Evolutionary conservation across 2,113 vertebrate species (phyloP), one percentile per base, ranked within the genome.

Genomic region (Rhea americana): DNA sequence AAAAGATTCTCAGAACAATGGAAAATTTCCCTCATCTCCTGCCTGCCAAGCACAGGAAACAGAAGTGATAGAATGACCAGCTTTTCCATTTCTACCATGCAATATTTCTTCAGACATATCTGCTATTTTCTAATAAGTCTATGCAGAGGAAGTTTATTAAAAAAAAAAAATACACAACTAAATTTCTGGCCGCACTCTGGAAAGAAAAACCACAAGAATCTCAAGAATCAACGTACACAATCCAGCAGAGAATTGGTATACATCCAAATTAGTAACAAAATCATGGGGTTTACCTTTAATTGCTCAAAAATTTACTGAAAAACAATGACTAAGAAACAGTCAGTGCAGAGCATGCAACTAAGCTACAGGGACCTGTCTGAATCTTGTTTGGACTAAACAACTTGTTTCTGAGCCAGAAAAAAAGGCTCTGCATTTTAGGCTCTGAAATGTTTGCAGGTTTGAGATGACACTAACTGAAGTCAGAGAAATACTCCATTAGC

Each of bases 11-110:
- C 55, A 84, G 73, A 94, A 85, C 85, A 96, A 82, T 62, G 47
- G 73, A 82, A 94, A 96, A 84, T 82, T 90, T n/a, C 62, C 56
- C 43, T 62, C 12, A 71, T 21, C 72, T 82, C 82, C 88, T 72
- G 30, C 30, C 39, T 89, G 83, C 66, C 35, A 65, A 94, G 41
- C n/a, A 93, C 70, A 87, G 86, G 86, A 94, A 96, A 79, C 19
- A 7, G 43, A 74, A 85, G 56, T 13, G n/a, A 75, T 8, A 82
- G 10, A 63, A 51, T n/a, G 26, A 86, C 53, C 80, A 79, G 48
- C 53, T 90, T 56, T 81, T 84, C 66, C 26, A 28, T 39, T 84
- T 39, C 39, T 24, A 78, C 53, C 53, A 55, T 24, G 55, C 58
- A 79, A 62, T 35, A 39, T 58, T 32, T 79, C 48, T 81, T 94